Evolutionary conservation across 2,888 invertebrate genomes (phyloP).

Genomic region (Hirtodrosophila duncani): DNA sequence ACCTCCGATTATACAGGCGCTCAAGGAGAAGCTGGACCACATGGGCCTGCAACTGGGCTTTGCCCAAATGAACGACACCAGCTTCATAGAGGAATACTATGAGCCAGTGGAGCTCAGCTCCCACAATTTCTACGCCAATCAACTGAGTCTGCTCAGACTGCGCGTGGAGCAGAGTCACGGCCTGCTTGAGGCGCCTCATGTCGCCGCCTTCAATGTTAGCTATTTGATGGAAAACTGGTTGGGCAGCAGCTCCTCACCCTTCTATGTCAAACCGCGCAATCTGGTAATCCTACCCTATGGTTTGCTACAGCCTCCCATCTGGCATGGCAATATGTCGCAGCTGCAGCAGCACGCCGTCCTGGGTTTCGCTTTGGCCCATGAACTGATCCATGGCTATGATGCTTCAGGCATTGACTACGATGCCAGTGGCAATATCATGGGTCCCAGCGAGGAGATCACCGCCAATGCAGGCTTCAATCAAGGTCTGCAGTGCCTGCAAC

Average conservation of each 20-base stretch:
- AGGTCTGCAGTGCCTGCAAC: conserved; percentile 67
- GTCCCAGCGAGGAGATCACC: conserved; percentile 71
- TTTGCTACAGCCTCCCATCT: conserved; percentile 68
- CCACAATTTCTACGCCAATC: conserved; percentile 72
- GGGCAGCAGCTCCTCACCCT: conserved; percentile 72
- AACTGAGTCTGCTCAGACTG: conserved; percentile 60
- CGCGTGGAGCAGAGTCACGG: conserved; percentile 59
- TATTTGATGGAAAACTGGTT: conserved; percentile 57
- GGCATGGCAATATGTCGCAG: conserved; percentile 63
- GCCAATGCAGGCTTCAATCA: conserved; percentile 62
- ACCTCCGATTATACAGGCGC: conserved; percentile 55
- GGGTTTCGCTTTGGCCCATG: conserved; percentile 73
- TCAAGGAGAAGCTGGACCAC: conserved; percentile 60
- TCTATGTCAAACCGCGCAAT: conserved; percentile 72
- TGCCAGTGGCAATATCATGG: conserved; percentile 71
- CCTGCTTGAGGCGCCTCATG: too few species aligned
- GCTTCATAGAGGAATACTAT: conserved; percentile 62
- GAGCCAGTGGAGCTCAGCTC: conserved; percentile 51
- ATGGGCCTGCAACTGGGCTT: conserved; percentile 73
- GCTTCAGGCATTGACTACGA: conserved; percentile 74
- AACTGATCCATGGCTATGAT: conserved; percentile 74
- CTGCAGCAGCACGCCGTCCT: conserved; percentile 69
- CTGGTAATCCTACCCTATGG: conserved; percentile 71
- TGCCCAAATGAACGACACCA: conserved; percentile 57
- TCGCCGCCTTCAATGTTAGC: conserved; percentile 41